Base-by-base conservation (phyloP, 2,113 vertebrate species). In the Hippocampus barbouri region DNA sequence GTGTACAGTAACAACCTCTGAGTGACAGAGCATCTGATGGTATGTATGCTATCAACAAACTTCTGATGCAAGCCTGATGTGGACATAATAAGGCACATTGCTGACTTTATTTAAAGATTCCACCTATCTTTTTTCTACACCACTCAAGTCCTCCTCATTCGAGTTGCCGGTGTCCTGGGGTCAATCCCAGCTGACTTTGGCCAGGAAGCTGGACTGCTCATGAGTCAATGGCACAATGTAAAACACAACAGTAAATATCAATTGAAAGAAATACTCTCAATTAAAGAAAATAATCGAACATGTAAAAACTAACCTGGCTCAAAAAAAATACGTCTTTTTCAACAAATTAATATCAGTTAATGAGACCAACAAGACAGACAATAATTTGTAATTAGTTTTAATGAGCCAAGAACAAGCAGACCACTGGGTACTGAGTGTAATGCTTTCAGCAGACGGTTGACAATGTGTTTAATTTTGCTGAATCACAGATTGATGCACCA, bases 11-110 rank as follows among this genome's bases (percentile, higher is more conserved):
- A 79, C 71, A 75, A 66, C 51, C 56, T 70, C 64, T 15, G 5
- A 70, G 72, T 79, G 78, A 40, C 63, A 60, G 47, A 54, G 77
- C 74, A 66, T 76, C 45, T 51, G 57, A 47, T n/a, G 25, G 18
- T 47, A 9, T 54, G 51, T 8, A 34, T 54, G 59, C 71, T 71
- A 68, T 71, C 64, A 68, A 21, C 12, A 18, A 40, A 75, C 43
- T 68, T 69, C 14, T 61, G 41, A 80, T 38, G 75, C 77, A 6
- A 60, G 54, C 8, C 10, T 59, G 14, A 15, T 25, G 1, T 34
- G 59, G 23, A 30, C 10, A 56, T n/a, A 56, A 25, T 5, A 16
- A 16, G 47, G 47, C 21, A 10, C 51, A 54, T 54, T n/a, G n/a
- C 21, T 54, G 8, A n/a, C 20, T 7, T 15, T 4, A 51, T 54